A percentile compares a stretch with the other conserved stretches of the same genome.
Evolutionary conservation across 2,113 vertebrate species (phyloP).

Genomic region (Dasypus novemcinctus): DNA sequence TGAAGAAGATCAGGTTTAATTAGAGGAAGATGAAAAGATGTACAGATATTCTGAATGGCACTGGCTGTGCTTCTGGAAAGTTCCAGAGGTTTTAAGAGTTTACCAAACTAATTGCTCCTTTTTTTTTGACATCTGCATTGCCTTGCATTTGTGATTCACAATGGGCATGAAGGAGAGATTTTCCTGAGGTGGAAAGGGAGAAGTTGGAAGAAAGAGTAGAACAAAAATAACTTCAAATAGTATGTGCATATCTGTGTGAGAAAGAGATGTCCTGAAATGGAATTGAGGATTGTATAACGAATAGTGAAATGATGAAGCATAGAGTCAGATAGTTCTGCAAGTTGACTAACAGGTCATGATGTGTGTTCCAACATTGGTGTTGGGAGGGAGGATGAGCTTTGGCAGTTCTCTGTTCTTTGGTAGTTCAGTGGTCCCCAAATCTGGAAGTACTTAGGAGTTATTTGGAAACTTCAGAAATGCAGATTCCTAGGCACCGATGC

Average conservation of each 20-base stretch:
- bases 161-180: neutral
- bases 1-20: neutral
- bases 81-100: neutral
- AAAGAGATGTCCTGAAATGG: neutral
- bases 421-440: neutral
- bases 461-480: neutral
- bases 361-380: neutral
- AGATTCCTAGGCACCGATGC: neutral
- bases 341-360: neutral
- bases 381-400: neutral
- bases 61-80: neutral
- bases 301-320: neutral
- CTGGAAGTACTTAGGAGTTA: neutral
- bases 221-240: neutral
- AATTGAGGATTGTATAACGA: neutral
- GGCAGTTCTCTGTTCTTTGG: neutral
- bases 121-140: neutral
- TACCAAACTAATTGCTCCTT: neutral
- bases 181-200: neutral
- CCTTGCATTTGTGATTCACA: conserved; percentile 6
- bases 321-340: neutral
- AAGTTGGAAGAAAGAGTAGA: neutral
- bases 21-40: neutral
- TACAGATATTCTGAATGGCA: neutral
- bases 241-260: neutral